A percentile compares a stretch with the other conserved stretches of the same genome.
Conservation (phyloP, 1,140 invertebrate genomes). For the Parapsyche elsis region DNA sequence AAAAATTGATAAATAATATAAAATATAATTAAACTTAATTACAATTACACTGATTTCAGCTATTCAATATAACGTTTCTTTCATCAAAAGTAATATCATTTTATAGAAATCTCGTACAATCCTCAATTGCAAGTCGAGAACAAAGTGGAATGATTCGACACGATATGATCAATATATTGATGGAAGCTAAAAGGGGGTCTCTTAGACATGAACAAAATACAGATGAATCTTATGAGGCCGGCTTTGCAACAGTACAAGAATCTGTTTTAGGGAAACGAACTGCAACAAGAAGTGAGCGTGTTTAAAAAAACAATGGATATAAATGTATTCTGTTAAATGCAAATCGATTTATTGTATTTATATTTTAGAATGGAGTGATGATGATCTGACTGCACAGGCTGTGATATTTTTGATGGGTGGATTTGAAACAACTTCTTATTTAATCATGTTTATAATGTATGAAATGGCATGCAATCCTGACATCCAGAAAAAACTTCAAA, state of each 20-base stretch:
- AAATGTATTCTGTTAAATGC: no score
- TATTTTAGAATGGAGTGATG: conserved; percentile 49
- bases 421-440: conserved; percentile 71
- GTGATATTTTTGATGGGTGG: conserved; percentile 71
- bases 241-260: conserved; percentile 49
- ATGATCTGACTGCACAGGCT: conserved; percentile 65
- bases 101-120: conserved; percentile 56
- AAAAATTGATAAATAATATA: background rate
- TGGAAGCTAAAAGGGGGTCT: conserved; percentile 62
- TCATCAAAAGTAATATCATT: conserved; percentile 17
- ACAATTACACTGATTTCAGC: conserved; percentile 34
- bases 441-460: conserved; percentile 67
- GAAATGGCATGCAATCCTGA: conserved; percentile 69
- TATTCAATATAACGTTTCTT: conserved; percentile 17
- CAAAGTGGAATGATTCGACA: conserved; percentile 59
- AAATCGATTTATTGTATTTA: background rate
- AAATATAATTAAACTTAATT: background rate
- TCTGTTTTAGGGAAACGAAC: background rate
- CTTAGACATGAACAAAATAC: conserved; percentile 52
- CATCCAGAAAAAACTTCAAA: conserved; percentile 68
- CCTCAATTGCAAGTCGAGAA: conserved; percentile 59
- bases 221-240: conserved; percentile 57
- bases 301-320: no score
- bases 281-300: conserved; percentile 13
- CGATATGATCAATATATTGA: conserved; percentile 64